Base-by-base conservation (phyloP, 2,888 invertebrate species). In the Rhodophaea formosa region DNA sequence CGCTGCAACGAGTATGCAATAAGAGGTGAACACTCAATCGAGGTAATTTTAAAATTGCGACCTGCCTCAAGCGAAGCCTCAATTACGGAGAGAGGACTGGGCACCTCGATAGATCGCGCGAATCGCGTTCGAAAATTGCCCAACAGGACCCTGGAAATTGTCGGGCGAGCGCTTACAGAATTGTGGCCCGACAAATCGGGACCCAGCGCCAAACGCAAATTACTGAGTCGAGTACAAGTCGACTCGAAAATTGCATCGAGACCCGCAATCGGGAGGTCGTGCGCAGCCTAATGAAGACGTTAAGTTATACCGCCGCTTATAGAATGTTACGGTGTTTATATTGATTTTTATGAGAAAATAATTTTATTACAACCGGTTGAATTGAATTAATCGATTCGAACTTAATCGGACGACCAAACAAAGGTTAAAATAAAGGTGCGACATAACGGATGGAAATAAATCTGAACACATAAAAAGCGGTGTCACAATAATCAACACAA, bases 1-100 rank as follows among this genome's bases (percentile, higher is more conserved):
- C 75, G 62, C 71, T 72, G 70, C 69, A 74, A 71, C 73, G 65
- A 66, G 63, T 64, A 66, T 65, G 69, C 70, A 74, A 70, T 73
- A 81, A 81, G 77, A 82, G 77, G 78, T 82, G 82, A 85, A 78
- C 80, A 80, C 83, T 85, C 79, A 84, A 86, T 86, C 80, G 77
- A 67, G 76, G 84, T 83, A 86, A 88, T 89, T 87, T 88, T 79
- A 80, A 88, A 88, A 89, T 87, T 84, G 83, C 83, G 80, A 84
- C 77, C 79, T 83, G 86, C 86, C 84, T 72, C 77, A 84, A 84
- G 84, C 81, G 76, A 84, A 84, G 84, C 81, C 73, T 82, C 84
- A 84, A 86, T 87, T 86, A 86, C 79, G 67, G 72, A 68, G 77
- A 73, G 79, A 71, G 72, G 74, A 74, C 67, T 65, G 76, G 63